These are phyloP conservation scores for Lithosia quadra DNA, from an alignment of 2,888 invertebrate species.

Conservation along the genomic window DNA sequence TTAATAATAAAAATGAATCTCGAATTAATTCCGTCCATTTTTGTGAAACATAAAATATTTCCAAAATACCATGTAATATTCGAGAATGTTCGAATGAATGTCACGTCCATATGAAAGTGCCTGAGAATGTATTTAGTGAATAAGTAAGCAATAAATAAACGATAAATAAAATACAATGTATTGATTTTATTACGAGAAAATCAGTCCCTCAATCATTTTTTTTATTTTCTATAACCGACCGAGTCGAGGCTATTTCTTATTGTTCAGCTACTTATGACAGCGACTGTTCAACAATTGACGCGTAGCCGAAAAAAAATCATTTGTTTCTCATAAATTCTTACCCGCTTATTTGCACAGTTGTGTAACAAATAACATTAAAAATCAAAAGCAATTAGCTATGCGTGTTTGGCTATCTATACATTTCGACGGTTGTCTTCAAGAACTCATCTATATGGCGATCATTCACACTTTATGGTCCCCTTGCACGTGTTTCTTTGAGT, in stretches of 20 bases:
- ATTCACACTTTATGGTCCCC: slow-evolving; percentile 30
- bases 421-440: neutral
- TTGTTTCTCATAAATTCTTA: too few species aligned
- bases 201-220: too few species aligned
- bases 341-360: too few species aligned
- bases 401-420: neutral
- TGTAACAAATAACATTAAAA: too few species aligned
- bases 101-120: slow-evolving; percentile 44
- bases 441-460: slow-evolving; percentile 31
- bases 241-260: too few species aligned
- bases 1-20: slow-evolving; percentile 6
- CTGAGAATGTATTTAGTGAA: slow-evolving; percentile 37
- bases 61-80: neutral
- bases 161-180: slow-evolving; percentile 32
- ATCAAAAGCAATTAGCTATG: neutral
- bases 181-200: too few species aligned
- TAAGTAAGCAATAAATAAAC: slow-evolving; percentile 33
- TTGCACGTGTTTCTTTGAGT: slow-evolving; percentile 31
- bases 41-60: neutral
- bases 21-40: slow-evolving; percentile 22
- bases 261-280: too few species aligned
- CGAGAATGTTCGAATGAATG: slow-evolving; percentile 27
- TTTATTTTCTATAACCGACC: too few species aligned
- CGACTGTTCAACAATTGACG: neutral
- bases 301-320: neutral